Evolutionary conservation across 2,113 vertebrate species (phyloP).

Genomic region (Heterotis niloticus): DNA sequence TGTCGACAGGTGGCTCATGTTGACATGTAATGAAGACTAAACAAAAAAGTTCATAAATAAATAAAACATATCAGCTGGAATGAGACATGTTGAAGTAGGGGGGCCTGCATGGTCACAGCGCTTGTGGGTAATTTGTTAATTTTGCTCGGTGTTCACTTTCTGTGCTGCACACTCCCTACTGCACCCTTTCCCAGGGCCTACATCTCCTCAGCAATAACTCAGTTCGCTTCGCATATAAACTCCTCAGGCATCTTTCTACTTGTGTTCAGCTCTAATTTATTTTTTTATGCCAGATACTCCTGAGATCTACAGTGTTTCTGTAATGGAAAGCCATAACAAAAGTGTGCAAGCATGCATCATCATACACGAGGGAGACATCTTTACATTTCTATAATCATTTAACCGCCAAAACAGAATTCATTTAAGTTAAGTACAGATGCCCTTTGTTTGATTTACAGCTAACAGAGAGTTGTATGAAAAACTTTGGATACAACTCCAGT

Average conservation of each 20-base stretch:
- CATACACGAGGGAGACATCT: background rate
- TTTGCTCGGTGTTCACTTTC: background rate
- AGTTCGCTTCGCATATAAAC: background rate
- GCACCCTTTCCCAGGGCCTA: background rate
- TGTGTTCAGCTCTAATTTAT: background rate
- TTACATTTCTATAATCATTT: too few species aligned
- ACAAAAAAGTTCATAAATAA: too few species aligned
- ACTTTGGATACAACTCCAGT: too few species aligned
- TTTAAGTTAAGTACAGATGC: too few species aligned
- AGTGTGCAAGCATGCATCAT: background rate
- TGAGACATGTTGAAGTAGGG: background rate
- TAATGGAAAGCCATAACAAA: background rate
- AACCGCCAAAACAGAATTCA: too few species aligned
- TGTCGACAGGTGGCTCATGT: too few species aligned
- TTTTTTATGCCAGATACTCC: background rate
- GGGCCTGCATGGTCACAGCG: background rate
- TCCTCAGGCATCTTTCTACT: background rate
- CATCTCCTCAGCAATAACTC: background rate
- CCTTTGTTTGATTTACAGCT: too few species aligned
- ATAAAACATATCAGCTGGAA: too few species aligned
- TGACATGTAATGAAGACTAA: too few species aligned
- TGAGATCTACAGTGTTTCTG: background rate
- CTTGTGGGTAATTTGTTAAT: constrained; percentile 5
- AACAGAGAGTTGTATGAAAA: too few species aligned
- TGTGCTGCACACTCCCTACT: background rate